phyloP scores from a whole-genome alignment of 2,888 invertebrate genomes.

The Clostera curtula region DNA sequence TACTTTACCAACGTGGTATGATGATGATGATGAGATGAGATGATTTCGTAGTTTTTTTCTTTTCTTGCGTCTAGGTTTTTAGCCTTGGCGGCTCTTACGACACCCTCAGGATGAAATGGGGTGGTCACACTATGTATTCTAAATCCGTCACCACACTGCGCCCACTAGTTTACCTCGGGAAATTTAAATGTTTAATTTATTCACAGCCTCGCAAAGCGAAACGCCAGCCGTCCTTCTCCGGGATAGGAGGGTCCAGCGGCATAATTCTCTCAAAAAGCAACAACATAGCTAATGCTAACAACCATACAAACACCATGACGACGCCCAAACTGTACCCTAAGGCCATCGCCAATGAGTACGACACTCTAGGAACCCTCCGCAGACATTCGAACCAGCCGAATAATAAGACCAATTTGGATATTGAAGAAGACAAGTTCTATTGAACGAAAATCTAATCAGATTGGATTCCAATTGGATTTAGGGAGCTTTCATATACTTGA shows the following conservation, averaged over 20 bases:
- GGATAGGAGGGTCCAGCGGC: slow-evolving; percentile 66
- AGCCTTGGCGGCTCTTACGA: no score
- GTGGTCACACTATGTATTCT: no score
- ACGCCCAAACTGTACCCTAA: slow-evolving; percentile 82
- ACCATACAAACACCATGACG: slow-evolving; percentile 67
- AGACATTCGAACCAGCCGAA: slow-evolving; percentile 84
- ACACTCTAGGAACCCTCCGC: slow-evolving; percentile 82
- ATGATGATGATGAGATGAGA: no score
- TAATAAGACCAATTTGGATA: slow-evolving; percentile 76
- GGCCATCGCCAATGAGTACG: slow-evolving; percentile 83
- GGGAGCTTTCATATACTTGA: no score
- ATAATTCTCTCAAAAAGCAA: slow-evolving; percentile 73
- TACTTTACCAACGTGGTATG: no score
- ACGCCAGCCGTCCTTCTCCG: slow-evolving; percentile 82
- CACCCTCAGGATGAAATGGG: no score
- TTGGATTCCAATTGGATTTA: no score
- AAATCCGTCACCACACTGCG: no score
- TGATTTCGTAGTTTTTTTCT: no score
- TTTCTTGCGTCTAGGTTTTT: no score
- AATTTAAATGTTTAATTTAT: slow-evolving; percentile 2
- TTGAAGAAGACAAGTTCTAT: slow-evolving; percentile 80
- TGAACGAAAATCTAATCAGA: no score
- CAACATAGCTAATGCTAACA: slow-evolving; percentile 76
- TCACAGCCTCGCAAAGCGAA: slow-evolving; percentile 72
- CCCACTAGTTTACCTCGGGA: no score